A percentile compares a stretch with the other conserved stretches of the same genome.
Conservation (phyloP, 1,140 invertebrate species). For the Apis mellifera region Amel_HAv3.1 CM009931.2:8549501-8550000, state of each 20-base stretch:
- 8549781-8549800: background rate
- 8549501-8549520: conserved; percentile 43
- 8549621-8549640: conserved; percentile 1
- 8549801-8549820: conserved; percentile 1
- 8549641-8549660: background rate
- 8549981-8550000: conserved; percentile 36
- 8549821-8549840: conserved; percentile 12
- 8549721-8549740: background rate
- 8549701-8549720: background rate
- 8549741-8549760: background rate
- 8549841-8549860: conserved; percentile 33
- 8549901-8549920: background rate
- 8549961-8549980: conserved; percentile 26
- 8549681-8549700: background rate
- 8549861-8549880: conserved; percentile 18
- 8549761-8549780: background rate
- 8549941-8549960: conserved; percentile 23
- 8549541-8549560: conserved; percentile 61
- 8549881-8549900: background rate
- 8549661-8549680: background rate
- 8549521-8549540: conserved; percentile 60
- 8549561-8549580: conserved; percentile 34
- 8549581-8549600: conserved; percentile 35
- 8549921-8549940: conserved; percentile 23
- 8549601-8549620: conserved; percentile 17